Evolutionary conservation across 2,888 invertebrate genomes (phyloP).

Genomic region (Eupithecia subumbrata): DNA sequence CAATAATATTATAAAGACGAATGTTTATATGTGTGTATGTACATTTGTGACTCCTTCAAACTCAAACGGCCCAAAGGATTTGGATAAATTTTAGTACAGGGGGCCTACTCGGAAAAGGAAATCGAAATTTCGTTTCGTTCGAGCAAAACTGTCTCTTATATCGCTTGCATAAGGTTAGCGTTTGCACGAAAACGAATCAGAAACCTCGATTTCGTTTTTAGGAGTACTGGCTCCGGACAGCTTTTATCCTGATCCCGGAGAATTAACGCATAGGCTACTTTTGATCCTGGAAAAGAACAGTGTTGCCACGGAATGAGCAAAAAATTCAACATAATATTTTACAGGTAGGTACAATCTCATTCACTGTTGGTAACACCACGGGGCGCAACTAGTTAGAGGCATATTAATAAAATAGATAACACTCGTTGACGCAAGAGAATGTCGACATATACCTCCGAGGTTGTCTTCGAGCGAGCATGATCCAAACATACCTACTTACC

Average conservation of each 20-base stretch:
- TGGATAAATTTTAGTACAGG: not conserved
- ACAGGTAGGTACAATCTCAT: not conserved
- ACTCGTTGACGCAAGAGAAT: constrained; percentile 5
- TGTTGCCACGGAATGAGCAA: not conserved
- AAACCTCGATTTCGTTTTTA: too few species aligned
- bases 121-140: too few species aligned
- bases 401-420: constrained; percentile 7
- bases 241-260: not conserved
- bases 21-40: not conserved
- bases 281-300: not conserved
- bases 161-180: too few species aligned
- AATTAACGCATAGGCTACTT: not conserved
- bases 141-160: too few species aligned
- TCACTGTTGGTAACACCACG: not conserved
- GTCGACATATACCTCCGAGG: constrained; percentile 4
- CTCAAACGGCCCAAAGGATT: not conserved
- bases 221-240: not conserved
- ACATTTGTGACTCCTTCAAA: not conserved
- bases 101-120: too few species aligned
- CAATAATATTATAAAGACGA: not conserved
- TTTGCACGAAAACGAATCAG: too few species aligned
- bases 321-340: not conserved
- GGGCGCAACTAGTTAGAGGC: not conserved
- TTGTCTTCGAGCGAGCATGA: constrained; percentile 1
- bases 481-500: not conserved